phyloP scores from a whole-genome alignment of 2,113 vertebrate genomes.

The Dromas ardeola region DNA sequence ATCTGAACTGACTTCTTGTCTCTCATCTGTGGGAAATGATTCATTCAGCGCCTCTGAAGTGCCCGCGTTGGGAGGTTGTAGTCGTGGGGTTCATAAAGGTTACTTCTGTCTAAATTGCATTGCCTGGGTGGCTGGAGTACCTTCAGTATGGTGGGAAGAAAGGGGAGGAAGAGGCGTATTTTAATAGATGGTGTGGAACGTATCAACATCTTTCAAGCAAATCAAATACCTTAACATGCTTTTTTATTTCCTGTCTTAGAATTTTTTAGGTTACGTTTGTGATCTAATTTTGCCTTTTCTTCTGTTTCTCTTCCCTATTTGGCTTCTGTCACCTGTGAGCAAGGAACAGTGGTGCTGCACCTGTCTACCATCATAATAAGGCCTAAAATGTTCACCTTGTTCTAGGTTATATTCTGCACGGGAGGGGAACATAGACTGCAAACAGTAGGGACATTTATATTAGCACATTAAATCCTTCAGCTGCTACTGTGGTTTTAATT shows the following conservation, averaged over 20 bases:
- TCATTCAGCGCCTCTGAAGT: background rate
- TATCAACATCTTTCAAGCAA: background rate
- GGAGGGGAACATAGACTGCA: background rate
- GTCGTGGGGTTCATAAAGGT: background rate
- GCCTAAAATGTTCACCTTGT: background rate
- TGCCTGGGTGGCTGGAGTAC: background rate
- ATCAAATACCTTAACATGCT: background rate
- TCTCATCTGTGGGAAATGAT: background rate
- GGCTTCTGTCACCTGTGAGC: background rate
- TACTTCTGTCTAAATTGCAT: background rate
- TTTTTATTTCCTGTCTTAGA: slow-evolving; percentile 4
- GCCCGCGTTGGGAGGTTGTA: rapidly evolving
- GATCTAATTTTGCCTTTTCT: background rate
- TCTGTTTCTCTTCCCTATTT: slow-evolving; percentile 29
- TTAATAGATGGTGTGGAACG: background rate
- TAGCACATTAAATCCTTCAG: background rate
- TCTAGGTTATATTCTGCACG: background rate
- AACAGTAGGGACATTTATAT: background rate
- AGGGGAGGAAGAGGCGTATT: background rate
- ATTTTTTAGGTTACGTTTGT: background rate
- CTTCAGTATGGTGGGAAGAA: background rate
- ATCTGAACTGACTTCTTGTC: background rate
- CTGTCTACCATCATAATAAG: background rate
- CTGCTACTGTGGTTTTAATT: background rate
- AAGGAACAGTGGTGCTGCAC: background rate